Evolutionary conservation across 2,113 vertebrate species (phyloP), one percentile per base, ranked within the genome.

Genomic region (Crypturellus undulatus): DNA sequence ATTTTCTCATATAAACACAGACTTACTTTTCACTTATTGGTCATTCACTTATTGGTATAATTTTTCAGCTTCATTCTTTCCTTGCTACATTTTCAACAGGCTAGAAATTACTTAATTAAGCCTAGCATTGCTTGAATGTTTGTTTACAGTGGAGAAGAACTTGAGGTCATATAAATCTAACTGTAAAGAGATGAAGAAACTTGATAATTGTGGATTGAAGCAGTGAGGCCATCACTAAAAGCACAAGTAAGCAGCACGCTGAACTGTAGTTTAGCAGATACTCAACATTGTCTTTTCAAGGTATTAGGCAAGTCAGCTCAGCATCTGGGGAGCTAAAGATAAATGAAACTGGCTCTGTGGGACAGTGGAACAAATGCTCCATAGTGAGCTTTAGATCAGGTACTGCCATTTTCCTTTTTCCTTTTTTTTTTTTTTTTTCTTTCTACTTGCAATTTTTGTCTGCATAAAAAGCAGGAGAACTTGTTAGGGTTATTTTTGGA

Each of bases 171-270:
- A 76, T 79, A 95, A 94, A 90, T 95, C 76, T 80, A 86, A 59
- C 85, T 80, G 67, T 94, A 90, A 93, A 92, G 90, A 88, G 87
- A 91, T 91, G 47, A 91, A 84, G 93, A 83, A 85, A 62, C 82
- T 79, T 82, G 67, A 80, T 36, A 59, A 59, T 28, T 73, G 25
- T 32, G 28, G 20, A 32, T 38, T 32, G 25, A 87, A 79, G 45
- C 52, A 63, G 63, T 63, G 82, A 77, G 68, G 65, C 36, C 34
- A 89, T 94, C 59, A 73, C 82, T 94, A 89, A 93, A 96, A 94
- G 80, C 80, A 86, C 15, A 49, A 70, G 56, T 14, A 70, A 91
- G 32, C 32, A 73, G 54, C 34, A 5, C 4, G 36, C 73, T 67
- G 38, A 62, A 80, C 63, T 70, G 54, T 40, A 84, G 83, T 26